Conservation (phyloP, 2,113 vertebrate genomes). For the Crotalus tigris region DNA sequence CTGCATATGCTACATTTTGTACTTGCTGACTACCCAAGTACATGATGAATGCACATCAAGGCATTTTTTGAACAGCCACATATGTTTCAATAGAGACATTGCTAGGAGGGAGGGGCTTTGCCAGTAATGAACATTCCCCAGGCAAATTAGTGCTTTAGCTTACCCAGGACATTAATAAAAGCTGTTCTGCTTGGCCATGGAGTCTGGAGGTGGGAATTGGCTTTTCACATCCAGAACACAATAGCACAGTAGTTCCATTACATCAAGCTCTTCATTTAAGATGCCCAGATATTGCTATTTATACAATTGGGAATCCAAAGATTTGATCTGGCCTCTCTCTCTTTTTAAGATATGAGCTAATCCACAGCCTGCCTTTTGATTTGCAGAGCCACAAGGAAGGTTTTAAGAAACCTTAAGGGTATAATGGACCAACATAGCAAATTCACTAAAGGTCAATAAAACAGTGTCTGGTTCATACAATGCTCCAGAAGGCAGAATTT, state of each 20-base stretch:
- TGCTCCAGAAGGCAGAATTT: background rate
- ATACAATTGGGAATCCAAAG: background rate
- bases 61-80: constrained; percentile 7
- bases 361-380: background rate
- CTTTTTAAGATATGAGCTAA: background rate
- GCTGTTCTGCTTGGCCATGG: background rate
- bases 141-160: background rate
- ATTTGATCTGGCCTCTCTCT: background rate
- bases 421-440: background rate
- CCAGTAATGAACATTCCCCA: background rate
- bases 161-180: background rate
- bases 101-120: background rate
- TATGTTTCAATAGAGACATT: background rate
- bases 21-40: constrained; percentile 17
- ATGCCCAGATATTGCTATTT: background rate
- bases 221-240: background rate
- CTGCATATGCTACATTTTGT: constrained; percentile 18
- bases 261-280: background rate
- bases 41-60: background rate
- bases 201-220: background rate
- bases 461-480: background rate
- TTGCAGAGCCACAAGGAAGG: background rate
- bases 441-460: background rate
- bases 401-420: background rate
- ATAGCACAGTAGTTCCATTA: background rate